These are phyloP conservation scores for Aplocera efformata DNA, from an alignment of 2,888 invertebrate species.

Conservation along the genomic window DNA sequence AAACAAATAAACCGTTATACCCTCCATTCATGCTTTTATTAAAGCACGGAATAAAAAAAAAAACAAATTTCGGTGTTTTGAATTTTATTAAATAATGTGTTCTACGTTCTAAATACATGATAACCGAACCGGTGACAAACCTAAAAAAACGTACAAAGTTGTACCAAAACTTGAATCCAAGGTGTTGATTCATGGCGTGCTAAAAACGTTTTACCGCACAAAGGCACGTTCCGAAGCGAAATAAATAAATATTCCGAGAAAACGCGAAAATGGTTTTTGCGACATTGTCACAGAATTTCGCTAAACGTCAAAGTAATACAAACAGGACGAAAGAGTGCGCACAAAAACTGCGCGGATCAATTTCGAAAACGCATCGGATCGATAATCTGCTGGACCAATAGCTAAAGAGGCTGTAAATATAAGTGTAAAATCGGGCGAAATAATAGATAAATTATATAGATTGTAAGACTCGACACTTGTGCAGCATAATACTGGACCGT, in stretches of 20 bases:
- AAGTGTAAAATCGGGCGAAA: too few relatives aligned
- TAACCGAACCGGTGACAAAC: too few relatives aligned
- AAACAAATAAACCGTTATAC: too few relatives aligned
- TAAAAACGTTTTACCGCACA: constrained; percentile 23
- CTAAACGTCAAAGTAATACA: constrained; percentile 62
- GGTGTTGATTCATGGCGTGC: constrained; percentile 1
- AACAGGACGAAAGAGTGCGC: constrained; percentile 63
- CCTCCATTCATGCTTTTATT: too few relatives aligned
- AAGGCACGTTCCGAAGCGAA: constrained; percentile 45
- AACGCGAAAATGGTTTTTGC: constrained; percentile 58
- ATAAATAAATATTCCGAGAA: constrained; percentile 44
- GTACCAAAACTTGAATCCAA: constrained; percentile 3
- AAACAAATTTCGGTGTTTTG: too few relatives aligned
- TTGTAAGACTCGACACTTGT: too few relatives aligned
- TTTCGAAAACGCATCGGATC: constrained; percentile 16
- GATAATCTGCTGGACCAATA: constrained; percentile 35
- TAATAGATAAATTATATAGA: too few relatives aligned
- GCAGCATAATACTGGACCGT: too few relatives aligned
- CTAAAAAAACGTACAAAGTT: background rate
- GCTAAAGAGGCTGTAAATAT: background rate
- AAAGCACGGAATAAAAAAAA: too few relatives aligned
- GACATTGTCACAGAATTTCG: constrained; percentile 48
- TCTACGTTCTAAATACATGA: too few relatives aligned
- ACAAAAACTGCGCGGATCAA: constrained; percentile 52
- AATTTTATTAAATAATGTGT: too few relatives aligned